Evolutionary conservation across 2,113 vertebrate genomes (phyloP), one percentile per base, ranked within the genome.

Genomic region (Artemisiospiza belli): DNA sequence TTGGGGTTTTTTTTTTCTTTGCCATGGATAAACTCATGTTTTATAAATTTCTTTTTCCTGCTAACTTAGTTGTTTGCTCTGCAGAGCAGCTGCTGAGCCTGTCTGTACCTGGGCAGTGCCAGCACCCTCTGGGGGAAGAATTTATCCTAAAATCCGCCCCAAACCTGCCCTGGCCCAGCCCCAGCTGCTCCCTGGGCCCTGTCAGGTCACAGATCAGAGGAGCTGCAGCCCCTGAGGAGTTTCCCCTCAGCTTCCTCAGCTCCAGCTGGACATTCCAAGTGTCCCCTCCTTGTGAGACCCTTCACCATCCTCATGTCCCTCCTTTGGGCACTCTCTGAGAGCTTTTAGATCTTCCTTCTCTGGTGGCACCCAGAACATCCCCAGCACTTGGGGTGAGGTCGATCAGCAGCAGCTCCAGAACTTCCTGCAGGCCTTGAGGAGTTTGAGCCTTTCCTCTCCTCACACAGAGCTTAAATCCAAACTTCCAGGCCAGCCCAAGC

Each of bases 131-230:
- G 51, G 62, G 76, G 77, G 62, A 54, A 66, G 47, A n/a, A 22
- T 33, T 66, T 30, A 1, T 3, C 31, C 39, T 23, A 6, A 30
- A 11, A 6, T 15, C 12, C 41, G 16, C 0, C 41, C n/a, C 17
- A 2, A 13, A 0, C 3, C n/a, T 11, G 8, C 8, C 16, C 52
- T 49, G 78, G n/a, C 43, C 4, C 78, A 27, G 41, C 63, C 13
- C 28, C 78, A 58, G 77, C 33, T 3, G 39, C 39, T 22, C 25
- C 39, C 76, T 44, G 39, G 31, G 0, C 20, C 0, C 78, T 47
- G 63, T 5, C 52, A 35, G 58, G n/a, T 15, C 77, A 24, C 41
- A 46, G 77, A 4, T 19, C 2, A 2, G 54, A 37, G 41, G 25
- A 55, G 76, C 39, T 54, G 77, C 57, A 59, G n/a, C 12, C 22